These are phyloP conservation scores for Agonopterix heracliana DNA, from an alignment of 2,888 invertebrate genomes.

Conservation along the genomic window DNA sequence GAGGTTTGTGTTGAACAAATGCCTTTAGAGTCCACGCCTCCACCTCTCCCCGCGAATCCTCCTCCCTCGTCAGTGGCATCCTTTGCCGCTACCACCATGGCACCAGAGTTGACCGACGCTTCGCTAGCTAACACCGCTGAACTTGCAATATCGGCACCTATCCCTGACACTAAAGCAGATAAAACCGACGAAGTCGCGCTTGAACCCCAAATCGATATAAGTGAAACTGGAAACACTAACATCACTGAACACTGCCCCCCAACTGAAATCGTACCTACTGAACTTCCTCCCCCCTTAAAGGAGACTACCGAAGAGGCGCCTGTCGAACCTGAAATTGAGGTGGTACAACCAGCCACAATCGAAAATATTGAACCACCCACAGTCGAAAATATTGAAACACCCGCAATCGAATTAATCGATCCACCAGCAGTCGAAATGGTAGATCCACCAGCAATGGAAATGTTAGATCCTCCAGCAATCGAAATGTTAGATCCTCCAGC, in stretches of 20 bases:
- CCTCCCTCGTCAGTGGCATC: conserved; percentile 86
- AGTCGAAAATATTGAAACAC: background rate
- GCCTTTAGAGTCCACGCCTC: conserved; percentile 81
- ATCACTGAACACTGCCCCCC: conserved; percentile 1
- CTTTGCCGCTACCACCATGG: conserved; percentile 82
- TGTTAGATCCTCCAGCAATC: too few relatives aligned
- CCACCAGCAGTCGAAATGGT: background rate
- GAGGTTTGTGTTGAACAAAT: conserved; percentile 75
- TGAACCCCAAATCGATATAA: conserved; percentile 11
- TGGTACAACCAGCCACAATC: background rate
- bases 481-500: too few relatives aligned
- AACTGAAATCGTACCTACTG: conserved; percentile 17
- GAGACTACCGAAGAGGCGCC: conserved; percentile 21
- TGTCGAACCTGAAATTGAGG: background rate
- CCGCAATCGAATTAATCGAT: background rate
- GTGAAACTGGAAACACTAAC: conserved; percentile 14
- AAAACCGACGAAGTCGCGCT: conserved; percentile 25
- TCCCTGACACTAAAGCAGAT: conserved; percentile 35
- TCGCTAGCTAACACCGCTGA: conserved; percentile 61
- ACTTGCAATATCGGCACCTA: conserved; percentile 41
- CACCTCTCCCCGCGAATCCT: conserved; percentile 83
- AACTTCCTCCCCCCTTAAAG: conserved; percentile 27
- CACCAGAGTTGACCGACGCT: conserved; percentile 67
- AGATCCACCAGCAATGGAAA: background rate
- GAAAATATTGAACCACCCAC: background rate